phyloP scores from a whole-genome alignment of 2,888 invertebrate species.

The Leptarthrus brevirostris region DNA sequence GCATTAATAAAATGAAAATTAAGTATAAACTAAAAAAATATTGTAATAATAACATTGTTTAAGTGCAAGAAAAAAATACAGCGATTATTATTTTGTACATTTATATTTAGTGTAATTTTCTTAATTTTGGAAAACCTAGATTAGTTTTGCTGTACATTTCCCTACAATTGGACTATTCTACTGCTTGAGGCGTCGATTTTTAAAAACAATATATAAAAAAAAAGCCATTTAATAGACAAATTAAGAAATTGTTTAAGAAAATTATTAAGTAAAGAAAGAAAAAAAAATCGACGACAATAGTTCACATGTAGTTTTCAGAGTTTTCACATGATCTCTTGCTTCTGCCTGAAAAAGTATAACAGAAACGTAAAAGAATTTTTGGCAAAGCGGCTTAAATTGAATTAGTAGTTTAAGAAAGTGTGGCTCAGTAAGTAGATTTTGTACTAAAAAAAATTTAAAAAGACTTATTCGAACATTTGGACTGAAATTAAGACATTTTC shows the following conservation, averaged over 20 bases:
- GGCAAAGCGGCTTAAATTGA: conserved; percentile 36
- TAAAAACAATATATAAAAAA: not conserved
- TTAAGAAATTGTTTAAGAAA: conserved; percentile 6
- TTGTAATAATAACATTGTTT: conserved; percentile 4
- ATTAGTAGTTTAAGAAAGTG: conserved; percentile 42
- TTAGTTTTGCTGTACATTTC: conserved; percentile 53
- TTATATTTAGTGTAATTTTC: conserved; percentile 35
- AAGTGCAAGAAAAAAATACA: conserved; percentile 27
- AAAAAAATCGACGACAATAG: conserved; percentile 46
- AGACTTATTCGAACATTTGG: conserved; percentile 38
- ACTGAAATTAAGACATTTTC: conserved; percentile 41
- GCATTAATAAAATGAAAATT: not conserved
- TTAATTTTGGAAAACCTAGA: conserved; percentile 20
- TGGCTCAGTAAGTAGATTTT: conserved; percentile 39
- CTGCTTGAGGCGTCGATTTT: conserved; percentile 51
- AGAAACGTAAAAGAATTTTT: conserved; percentile 23
- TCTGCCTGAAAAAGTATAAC: conserved; percentile 37
- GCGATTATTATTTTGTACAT: conserved; percentile 35
- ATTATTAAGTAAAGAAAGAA: conserved; percentile 3
- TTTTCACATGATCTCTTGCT: conserved; percentile 55
- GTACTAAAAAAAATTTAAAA: conserved; percentile 18
- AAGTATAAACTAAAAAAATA: conserved; percentile 4
- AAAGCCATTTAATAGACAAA: conserved; percentile 11
- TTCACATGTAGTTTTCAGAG: conserved; percentile 54
- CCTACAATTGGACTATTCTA: conserved; percentile 53